Conservation (phyloP, 2,888 invertebrate genomes). For the Orchesellides sinensis region DNA sequence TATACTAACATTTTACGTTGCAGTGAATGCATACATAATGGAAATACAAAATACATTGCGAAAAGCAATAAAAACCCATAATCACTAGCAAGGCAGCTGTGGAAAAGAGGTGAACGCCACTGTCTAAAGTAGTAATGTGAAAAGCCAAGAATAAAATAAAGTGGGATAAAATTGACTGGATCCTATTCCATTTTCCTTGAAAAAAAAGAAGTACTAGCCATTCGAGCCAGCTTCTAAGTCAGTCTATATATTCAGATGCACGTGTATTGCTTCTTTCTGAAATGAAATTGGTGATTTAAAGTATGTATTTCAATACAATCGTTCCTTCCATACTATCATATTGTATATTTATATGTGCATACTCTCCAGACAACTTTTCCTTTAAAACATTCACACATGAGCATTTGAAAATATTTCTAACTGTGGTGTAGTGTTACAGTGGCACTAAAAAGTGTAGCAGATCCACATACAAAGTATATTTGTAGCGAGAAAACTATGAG, state of each 20-base stretch:
- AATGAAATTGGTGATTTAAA: conserved; percentile 10
- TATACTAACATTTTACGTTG: background rate
- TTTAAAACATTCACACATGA: conserved; percentile 24
- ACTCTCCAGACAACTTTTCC: conserved; percentile 1
- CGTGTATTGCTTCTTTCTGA: conserved; percentile 4
- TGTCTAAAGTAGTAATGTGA: conserved; percentile 6
- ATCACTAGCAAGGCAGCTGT: conserved; percentile 20
- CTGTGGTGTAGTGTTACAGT: background rate
- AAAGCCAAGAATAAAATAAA: conserved; percentile 32
- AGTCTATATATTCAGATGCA: background rate
- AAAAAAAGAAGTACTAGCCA: background rate
- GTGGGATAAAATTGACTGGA: conserved; percentile 38
- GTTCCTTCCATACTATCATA: background rate
- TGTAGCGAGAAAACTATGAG: no score
- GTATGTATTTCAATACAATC: background rate
- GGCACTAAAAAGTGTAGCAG: no score
- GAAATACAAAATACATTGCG: conserved; percentile 25
- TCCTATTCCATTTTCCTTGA: conserved; percentile 12
- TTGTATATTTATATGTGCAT: background rate
- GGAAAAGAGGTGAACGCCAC: conserved; percentile 8
- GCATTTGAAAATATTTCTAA: background rate
- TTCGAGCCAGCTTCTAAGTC: background rate
- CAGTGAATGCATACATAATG: conserved; percentile 41
- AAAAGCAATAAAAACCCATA: conserved; percentile 17
- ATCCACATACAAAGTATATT: no score